Conservation (phyloP, 2,113 vertebrate species). For the Petromus typicus region DNA sequence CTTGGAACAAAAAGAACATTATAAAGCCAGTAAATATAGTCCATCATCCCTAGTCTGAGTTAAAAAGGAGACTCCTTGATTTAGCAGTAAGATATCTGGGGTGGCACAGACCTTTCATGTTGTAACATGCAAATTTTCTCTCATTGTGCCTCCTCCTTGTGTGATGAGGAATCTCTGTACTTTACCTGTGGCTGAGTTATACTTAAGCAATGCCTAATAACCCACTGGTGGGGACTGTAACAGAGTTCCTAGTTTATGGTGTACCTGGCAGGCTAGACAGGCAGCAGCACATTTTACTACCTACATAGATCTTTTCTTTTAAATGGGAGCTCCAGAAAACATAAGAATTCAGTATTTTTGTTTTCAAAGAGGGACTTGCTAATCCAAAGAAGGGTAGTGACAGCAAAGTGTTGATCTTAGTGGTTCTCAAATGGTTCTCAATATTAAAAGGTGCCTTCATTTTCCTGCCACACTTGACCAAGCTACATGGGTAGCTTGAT, state of each 20-base stretch:
- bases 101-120: not conserved
- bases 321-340: not conserved
- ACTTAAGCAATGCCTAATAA: not conserved
- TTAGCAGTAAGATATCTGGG: not conserved
- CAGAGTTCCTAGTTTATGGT: not conserved
- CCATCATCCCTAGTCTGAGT: not conserved
- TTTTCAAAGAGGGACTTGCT: not conserved
- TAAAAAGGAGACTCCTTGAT: not conserved
- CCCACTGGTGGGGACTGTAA: not conserved
- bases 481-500: not conserved
- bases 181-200: not conserved
- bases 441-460: not conserved
- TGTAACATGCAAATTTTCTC: not conserved
- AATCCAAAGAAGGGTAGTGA: not conserved
- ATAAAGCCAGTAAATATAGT: not conserved
- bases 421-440: not conserved
- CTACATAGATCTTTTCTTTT: not conserved
- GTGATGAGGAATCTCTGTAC: not conserved
- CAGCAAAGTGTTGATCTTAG: not conserved
- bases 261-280: not conserved
- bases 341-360: not conserved
- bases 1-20: not conserved
- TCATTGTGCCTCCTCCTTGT: not conserved
- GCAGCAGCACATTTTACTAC: not conserved
- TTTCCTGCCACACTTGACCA: not conserved